These are phyloP conservation scores for Brenthis ino DNA, from an alignment of 2,888 invertebrate genomes.

Conservation along the genomic window DNA sequence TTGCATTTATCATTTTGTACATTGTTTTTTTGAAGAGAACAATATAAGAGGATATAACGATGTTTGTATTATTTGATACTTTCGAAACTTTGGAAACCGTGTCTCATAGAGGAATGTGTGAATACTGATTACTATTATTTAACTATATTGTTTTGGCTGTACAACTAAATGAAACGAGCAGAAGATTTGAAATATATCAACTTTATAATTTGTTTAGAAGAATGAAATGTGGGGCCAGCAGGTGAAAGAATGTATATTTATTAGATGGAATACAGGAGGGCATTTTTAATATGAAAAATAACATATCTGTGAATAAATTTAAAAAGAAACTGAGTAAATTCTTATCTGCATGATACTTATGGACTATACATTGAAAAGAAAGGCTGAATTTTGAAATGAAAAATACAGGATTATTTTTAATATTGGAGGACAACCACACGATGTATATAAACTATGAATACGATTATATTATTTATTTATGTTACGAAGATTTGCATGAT, in stretches of 20 bases:
- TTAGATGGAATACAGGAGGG: neutral
- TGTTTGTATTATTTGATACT: constrained; percentile 10
- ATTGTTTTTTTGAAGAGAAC: constrained; percentile 28
- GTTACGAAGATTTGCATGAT: too few relatives aligned
- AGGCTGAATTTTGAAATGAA: too few relatives aligned
- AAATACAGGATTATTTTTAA: too few relatives aligned
- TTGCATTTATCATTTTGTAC: constrained; percentile 24
- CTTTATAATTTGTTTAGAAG: neutral
- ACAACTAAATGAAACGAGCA: too few relatives aligned
- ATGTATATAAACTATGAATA: too few relatives aligned
- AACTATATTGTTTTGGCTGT: neutral
- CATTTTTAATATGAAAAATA: too few relatives aligned
- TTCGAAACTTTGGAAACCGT: constrained; percentile 2
- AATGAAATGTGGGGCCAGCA: constrained; percentile 5
- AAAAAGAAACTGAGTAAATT: too few relatives aligned
- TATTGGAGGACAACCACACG: too few relatives aligned
- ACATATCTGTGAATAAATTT: too few relatives aligned
- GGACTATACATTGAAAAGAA: too few relatives aligned
- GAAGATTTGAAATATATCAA: neutral
- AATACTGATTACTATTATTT: constrained; percentile 3
- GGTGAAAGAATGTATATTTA: neutral
- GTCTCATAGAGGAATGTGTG: constrained; percentile 11
- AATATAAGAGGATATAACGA: constrained; percentile 3
- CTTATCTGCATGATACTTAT: too few relatives aligned
- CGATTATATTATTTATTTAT: too few relatives aligned